Conservation (phyloP, 2,113 vertebrate species). For the Bucco capensis region DNA sequence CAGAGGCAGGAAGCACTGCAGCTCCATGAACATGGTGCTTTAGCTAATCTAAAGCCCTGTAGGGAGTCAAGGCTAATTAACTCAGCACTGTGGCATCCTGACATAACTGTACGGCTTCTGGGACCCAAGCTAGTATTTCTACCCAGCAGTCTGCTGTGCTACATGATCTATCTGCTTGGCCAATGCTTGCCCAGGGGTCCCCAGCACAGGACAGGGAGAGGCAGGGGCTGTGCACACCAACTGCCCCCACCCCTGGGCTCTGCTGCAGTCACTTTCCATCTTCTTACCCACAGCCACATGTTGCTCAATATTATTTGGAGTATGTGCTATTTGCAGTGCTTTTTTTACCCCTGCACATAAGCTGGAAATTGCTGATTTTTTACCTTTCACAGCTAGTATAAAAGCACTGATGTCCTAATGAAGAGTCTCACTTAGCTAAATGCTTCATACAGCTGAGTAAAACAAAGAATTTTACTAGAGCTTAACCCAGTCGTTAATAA, state of each 20-base stretch:
- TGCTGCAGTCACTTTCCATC: background rate
- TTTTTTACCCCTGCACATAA: slow-evolving; percentile 43
- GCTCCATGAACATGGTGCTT: background rate
- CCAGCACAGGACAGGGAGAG: background rate
- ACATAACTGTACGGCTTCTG: background rate
- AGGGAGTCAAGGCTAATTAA: background rate
- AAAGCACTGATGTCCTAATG: slow-evolving; percentile 57
- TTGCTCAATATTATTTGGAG: background rate
- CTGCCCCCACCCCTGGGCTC: background rate
- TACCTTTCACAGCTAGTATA: slow-evolving; percentile 35
- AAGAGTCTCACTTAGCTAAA: slow-evolving; percentile 68
- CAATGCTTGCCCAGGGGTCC: background rate
- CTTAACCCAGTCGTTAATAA: slow-evolving; percentile 74
- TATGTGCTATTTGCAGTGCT: background rate
- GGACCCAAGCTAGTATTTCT: background rate
- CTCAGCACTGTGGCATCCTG: background rate
- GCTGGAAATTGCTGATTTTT: slow-evolving; percentile 47
- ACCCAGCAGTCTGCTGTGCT: background rate
- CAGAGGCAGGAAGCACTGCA: background rate
- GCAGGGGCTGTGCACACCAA: background rate
- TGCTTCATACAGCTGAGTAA: slow-evolving; percentile 68
- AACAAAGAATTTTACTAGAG: slow-evolving; percentile 64
- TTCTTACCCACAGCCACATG: rapidly evolving
- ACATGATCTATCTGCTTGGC: background rate
- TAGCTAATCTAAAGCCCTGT: background rate